A percentile compares a stretch with the other conserved stretches of the same genome.
phyloP scores from a whole-genome alignment of 2,113 vertebrate species.

The Poeciliopsis turrubarensis region DNA sequence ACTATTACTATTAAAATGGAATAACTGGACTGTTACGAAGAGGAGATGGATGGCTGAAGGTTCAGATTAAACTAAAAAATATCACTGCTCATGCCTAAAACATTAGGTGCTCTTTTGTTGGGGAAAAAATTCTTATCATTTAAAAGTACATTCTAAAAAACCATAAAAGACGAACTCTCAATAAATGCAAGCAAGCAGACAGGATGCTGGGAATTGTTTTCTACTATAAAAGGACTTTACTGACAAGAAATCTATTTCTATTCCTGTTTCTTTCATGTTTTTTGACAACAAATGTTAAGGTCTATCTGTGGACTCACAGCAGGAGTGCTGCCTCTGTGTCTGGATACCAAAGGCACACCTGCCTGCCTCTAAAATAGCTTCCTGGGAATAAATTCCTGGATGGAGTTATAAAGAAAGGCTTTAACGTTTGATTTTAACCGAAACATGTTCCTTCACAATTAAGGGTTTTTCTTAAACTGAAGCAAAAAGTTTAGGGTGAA shows the following conservation, averaged over 20 bases:
- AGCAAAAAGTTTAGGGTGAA: neutral
- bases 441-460: conserved; percentile 18
- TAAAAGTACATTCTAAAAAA: neutral
- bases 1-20: neutral
- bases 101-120: neutral
- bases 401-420: conserved; percentile 5
- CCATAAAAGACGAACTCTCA: neutral
- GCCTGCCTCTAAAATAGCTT: conserved; percentile 57
- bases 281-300: conserved; percentile 53
- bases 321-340: conserved; percentile 66
- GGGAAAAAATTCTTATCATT: neutral
- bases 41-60: neutral
- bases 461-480: neutral
- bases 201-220: neutral
- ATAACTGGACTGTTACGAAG: neutral
- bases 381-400: conserved; percentile 39
- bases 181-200: neutral
- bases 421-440: conserved; percentile 6
- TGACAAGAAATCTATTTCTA: conserved; percentile 53
- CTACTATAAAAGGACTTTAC: neutral
- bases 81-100: neutral
- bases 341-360: conserved; percentile 69
- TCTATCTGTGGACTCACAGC: conserved; percentile 41
- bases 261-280: conserved; percentile 61
- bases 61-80: neutral